Conservation (phyloP, 2,797 vertebrate species). For the Acanthopagrus latus region DNA sequence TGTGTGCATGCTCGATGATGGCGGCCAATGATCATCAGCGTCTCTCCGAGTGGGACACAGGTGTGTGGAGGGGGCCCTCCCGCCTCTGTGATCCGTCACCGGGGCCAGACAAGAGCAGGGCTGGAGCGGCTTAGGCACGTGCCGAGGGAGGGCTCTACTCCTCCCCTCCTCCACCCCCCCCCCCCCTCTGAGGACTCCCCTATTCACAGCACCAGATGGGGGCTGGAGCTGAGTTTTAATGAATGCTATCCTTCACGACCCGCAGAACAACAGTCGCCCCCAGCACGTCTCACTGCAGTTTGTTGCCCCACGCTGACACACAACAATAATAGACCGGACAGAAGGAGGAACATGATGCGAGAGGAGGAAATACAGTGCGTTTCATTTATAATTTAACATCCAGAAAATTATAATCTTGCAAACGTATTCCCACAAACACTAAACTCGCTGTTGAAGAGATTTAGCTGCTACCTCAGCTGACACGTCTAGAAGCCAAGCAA, state of each 20-base stretch:
- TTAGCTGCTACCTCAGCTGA: background rate
- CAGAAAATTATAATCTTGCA: background rate
- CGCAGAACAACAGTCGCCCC: constrained; percentile 52
- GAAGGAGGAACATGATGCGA: constrained; percentile 24
- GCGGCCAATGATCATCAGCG: constrained; percentile 42
- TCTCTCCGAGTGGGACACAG: constrained; percentile 70
- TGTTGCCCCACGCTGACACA: constrained; percentile 41
- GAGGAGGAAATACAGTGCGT: background rate
- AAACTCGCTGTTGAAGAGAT: background rate
- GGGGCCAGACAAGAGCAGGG: constrained; percentile 63
- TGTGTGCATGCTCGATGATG: constrained; percentile 33
- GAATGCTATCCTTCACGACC: constrained; percentile 78
- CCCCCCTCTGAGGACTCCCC: constrained; percentile 64
- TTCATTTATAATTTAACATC: background rate
- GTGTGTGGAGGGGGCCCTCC: constrained; percentile 60
- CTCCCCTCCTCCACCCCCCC: constrained; percentile 12
- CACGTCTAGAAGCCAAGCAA: background rate
- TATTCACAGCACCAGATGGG: constrained; percentile 88
- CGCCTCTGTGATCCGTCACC: constrained; percentile 67
- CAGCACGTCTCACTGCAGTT: constrained; percentile 58
- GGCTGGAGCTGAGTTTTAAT: constrained; percentile 84
- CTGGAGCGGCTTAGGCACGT: constrained; percentile 82
- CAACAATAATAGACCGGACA: constrained; percentile 31
- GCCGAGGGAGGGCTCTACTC: constrained; percentile 74
- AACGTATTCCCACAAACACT: background rate